Base-by-base conservation (phyloP, 2,113 vertebrate genomes). In the Synodontis membranacea region DNA sequence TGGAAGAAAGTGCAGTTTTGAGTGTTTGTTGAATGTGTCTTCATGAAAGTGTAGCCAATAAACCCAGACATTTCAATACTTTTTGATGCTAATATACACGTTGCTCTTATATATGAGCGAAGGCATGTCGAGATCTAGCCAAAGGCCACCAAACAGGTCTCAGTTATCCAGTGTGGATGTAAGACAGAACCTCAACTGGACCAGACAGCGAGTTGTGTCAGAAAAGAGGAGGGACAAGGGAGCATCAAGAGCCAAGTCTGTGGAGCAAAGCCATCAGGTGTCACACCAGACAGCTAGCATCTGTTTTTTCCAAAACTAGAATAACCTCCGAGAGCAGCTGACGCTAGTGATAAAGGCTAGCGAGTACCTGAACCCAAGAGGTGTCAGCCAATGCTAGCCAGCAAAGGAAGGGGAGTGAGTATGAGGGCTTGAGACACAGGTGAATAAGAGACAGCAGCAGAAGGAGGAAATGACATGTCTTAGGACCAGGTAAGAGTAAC, bases 181-280 rank as follows among this genome's bases (percentile, higher is more conserved):
- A 96, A 98, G 97, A 97, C 97, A 98, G 97, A 96, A 96, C 96
- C 93, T 94, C 95, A 93, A 97, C 94, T 97, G 97, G 97, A 98
- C 96, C 95, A 97, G 97, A 95, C 97, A 98, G 97, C 96, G 93
- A 96, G 96, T 96, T 94, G 94, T 96, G 94, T 96, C 94, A 97
- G 95, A 93, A 95, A 96, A 96, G 95, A 96, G 96, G 92, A 97
- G 96, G 42, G 64, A 95, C 95, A 91, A 97, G 96, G 96, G 97
- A 96, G 97, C 97, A 95, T 94, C 96, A 93, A 96, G 95, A 96
- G 94, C 96, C 95, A 94, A 96, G 95, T 93, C 96, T 94, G 92
- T 88, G 93, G 97, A 96, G 96, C 94, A 97, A 96, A 94, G 96
- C 96, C 97, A 92, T 93, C 94, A 95, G 70, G 70, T 92, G 94